Percentiles rank a stretch among this genome's conserved stretches.
phyloP scores from a whole-genome alignment of 1,140 invertebrate species.

The Drosophila tani region DNA sequence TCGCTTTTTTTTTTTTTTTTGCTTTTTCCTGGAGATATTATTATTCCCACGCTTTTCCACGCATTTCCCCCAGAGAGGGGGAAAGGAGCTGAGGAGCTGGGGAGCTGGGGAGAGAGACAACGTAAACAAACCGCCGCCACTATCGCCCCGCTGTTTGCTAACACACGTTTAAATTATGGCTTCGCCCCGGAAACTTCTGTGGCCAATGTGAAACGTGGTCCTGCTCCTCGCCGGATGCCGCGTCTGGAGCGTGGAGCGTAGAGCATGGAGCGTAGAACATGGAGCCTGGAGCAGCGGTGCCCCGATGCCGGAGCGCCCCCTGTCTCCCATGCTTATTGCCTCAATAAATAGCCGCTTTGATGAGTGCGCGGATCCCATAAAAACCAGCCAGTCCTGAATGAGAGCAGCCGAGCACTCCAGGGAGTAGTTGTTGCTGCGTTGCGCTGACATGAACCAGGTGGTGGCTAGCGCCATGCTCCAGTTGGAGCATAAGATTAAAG shows the following conservation, averaged over 20 bases:
- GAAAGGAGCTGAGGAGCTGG: not conserved
- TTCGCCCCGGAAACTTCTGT: conserved; percentile 18
- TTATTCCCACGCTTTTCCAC: conserved; percentile 11
- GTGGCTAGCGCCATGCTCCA: conserved; percentile 11
- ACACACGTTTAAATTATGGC: conserved; percentile 24
- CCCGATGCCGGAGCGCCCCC: too few species aligned
- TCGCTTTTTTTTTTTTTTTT: not conserved
- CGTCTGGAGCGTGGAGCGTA: too few species aligned
- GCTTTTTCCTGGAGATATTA: not conserved
- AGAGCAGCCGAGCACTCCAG: conserved; percentile 22
- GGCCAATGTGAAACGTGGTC: conserved; percentile 22
- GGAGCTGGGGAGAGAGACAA: not conserved
- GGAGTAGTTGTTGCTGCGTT: conserved; percentile 14
- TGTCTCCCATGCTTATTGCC: conserved; percentile 7
- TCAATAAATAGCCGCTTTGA: conserved; percentile 23
- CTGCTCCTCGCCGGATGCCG: not conserved
- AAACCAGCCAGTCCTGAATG: conserved; percentile 19
- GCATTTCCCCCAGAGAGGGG: not conserved
- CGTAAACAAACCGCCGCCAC: conserved; percentile 21
- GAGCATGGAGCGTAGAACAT: too few species aligned
- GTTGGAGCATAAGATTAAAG: conserved; percentile 17
- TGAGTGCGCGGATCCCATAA: conserved; percentile 21
- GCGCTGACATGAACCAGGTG: conserved; percentile 12
- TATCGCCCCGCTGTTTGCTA: conserved; percentile 17
- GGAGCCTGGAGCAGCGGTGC: too few species aligned